Evolutionary conservation across 2,888 invertebrate genomes (phyloP), one percentile per base, ranked within the genome.

Genomic region (Philopedon plagiatum): DNA sequence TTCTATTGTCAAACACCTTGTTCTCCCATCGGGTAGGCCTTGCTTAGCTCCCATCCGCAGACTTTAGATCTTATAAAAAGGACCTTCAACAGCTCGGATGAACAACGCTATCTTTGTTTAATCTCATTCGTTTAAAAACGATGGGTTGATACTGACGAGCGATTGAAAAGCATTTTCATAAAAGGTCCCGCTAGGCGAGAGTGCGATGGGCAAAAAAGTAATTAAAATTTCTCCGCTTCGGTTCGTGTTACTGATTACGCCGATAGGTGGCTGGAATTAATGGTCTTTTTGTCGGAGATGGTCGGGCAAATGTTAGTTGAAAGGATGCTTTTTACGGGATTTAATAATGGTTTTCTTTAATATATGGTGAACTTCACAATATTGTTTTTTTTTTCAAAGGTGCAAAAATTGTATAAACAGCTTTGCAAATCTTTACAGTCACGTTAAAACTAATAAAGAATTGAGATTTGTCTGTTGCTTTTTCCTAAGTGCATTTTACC

Each of bases 1-100:
- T 78, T 79, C 80, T 76, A 79, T 80, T 80, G 79, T 80, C 78
- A 77, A 77, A 78, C 76, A 76, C 75, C 76, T 78, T 76, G 75
- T 78, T 77, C 78, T 76, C 77, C 66, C 77, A 76, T 78, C 77
- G 76, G 79, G 77, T 77, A 78, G 75, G 76, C 77, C 76, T 65
- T 71, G 73, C 75, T 68, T 71, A 64, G 78, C 70, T 73, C 68
- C 73, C 68, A 73, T 32, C 41, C 23, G 56, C 32, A 54, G 60
- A n/a, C 41, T 15, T 3, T 9, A 3, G 41, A 21, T 41, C 15
- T 54, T 54, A 29, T 54, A 29, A 54, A 54, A 54, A 54, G 29
- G 18, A 54, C 8, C 26, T 54, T 54, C 18, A 29, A 23, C n/a
- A 9, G 29, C 29, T 54, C 29, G 26, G 23, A 13, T 49, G 23